These are phyloP conservation scores for Polia nebulosa DNA, from an alignment of 2,888 invertebrate species.

Conservation along the genomic window DNA sequence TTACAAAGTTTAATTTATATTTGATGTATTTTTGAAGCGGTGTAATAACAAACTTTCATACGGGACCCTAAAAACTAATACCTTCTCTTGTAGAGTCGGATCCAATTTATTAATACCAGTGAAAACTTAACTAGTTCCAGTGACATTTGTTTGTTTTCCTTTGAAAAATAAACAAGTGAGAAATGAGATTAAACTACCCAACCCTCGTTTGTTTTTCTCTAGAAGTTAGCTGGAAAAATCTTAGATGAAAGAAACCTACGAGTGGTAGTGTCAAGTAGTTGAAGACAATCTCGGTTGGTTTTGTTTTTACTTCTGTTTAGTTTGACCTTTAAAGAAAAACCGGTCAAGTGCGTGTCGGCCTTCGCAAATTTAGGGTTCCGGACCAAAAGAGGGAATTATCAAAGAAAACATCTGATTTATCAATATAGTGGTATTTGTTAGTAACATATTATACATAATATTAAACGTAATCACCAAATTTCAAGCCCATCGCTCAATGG, in stretches of 20 bases:
- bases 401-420: too few species aligned
- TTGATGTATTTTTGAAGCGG: too few species aligned
- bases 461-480: too few species aligned
- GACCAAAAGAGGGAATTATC: too few species aligned
- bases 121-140: constrained; percentile 10
- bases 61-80: background rate
- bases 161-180: constrained; percentile 16
- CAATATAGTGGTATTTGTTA: too few species aligned
- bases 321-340: background rate
- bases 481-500: too few species aligned
- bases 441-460: too few species aligned
- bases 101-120: constrained; percentile 25
- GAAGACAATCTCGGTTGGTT: background rate
- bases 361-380: too few species aligned
- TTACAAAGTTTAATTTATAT: too few species aligned
- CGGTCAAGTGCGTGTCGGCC: background rate
- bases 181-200: constrained; percentile 19
- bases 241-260: constrained; percentile 5
- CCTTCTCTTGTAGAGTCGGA: background rate
- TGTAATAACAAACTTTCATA: background rate
- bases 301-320: constrained; percentile 9
- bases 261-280: constrained; percentile 1
- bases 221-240: constrained; percentile 23
- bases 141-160: constrained; percentile 17
- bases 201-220: constrained; percentile 27